phyloP scores from a whole-genome alignment of 2,113 vertebrate species.

The Nansenia antarctica region DNA sequence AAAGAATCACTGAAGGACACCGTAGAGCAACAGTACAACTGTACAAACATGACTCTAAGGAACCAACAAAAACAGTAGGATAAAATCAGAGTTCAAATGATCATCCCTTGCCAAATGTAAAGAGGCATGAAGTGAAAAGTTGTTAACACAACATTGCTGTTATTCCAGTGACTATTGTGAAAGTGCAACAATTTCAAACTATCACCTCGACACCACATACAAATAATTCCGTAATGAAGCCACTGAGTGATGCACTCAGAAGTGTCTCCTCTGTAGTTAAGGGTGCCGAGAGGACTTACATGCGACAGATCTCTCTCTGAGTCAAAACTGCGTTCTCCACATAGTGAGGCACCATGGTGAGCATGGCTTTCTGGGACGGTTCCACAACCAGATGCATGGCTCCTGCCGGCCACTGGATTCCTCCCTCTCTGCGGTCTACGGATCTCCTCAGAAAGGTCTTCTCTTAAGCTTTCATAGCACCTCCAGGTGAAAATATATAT shows the following conservation, averaged over 20 bases:
- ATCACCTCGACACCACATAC: neutral
- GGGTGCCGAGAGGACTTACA: constrained; percentile 52
- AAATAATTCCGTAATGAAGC: neutral
- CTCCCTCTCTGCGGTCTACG: neutral
- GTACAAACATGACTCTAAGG: too few relatives aligned
- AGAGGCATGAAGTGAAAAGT: too few relatives aligned
- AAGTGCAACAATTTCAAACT: neutral
- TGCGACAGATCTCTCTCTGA: constrained; percentile 61
- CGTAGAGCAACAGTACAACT: too few relatives aligned
- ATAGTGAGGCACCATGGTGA: constrained; percentile 58
- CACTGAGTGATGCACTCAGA: neutral
- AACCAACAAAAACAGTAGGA: too few relatives aligned
- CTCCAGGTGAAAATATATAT: neutral
- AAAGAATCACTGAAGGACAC: neutral
- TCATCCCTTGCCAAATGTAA: too few relatives aligned
- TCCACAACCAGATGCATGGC: constrained; percentile 65
- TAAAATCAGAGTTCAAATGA: too few relatives aligned
- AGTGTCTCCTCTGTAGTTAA: neutral
- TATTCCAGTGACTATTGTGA: neutral
- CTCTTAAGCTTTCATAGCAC: neutral
- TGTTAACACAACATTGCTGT: neutral
- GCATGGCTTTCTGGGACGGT: constrained; percentile 44
- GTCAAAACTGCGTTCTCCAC: constrained; percentile 55
- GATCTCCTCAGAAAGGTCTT: neutral
- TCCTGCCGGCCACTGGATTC: neutral